A percentile compares a stretch with the other conserved stretches of the same genome.
phyloP scores from a whole-genome alignment of 2,797 vertebrate species.

The Platalea minor region DNA sequence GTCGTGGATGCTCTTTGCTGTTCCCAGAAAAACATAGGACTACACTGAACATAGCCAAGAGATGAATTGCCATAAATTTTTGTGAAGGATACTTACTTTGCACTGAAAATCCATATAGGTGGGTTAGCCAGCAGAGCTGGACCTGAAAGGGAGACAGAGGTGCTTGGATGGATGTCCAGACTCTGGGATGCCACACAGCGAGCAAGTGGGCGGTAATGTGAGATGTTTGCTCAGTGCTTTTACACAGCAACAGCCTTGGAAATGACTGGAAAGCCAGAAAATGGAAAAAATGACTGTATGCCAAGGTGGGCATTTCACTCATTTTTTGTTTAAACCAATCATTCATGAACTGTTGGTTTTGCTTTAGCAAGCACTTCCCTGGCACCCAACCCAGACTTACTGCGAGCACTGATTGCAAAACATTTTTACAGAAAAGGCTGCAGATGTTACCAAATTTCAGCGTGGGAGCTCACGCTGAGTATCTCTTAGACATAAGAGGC shows the following conservation, averaged over 20 bases:
- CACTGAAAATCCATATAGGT: not conserved
- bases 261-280: not conserved
- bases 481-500: not conserved
- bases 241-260: not conserved
- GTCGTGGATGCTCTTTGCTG: not conserved
- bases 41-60: not conserved
- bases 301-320: not conserved
- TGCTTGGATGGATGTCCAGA: not conserved
- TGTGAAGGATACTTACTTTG: not conserved
- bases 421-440: not conserved
- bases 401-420: not conserved
- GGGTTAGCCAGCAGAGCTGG: not conserved
- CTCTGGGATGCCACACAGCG: rapidly evolving
- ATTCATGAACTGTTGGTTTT: not conserved
- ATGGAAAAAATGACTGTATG: not conserved
- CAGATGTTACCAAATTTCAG: not conserved
- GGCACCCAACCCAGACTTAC: not conserved
- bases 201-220: rapidly evolving
- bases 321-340: not conserved
- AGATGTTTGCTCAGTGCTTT: not conserved
- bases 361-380: not conserved
- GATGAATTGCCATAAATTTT: not conserved
- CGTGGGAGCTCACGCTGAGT: rapidly evolving
- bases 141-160: not conserved
- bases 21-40: not conserved